phyloP scores from a whole-genome alignment of 2,888 invertebrate species.

The Thalpophila matura region DNA sequence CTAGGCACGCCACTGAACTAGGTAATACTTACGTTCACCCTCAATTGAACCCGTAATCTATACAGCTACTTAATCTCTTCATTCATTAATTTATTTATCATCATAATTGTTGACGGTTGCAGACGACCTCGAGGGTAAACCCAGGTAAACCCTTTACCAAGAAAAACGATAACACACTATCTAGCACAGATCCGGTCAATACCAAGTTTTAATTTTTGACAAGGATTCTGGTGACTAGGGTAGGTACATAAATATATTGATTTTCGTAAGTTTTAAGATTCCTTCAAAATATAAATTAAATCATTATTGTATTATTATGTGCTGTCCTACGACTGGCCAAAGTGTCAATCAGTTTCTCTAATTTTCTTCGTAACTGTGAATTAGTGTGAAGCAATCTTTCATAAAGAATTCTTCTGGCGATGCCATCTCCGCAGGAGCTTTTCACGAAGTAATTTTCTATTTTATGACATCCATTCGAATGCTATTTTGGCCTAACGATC shows the following conservation, averaged over 20 bases:
- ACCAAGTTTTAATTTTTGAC: constrained; percentile 18
- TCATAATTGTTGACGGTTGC: constrained; percentile 5
- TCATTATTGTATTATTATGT: neutral
- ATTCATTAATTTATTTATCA: constrained; percentile 28
- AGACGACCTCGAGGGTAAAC: constrained; percentile 52
- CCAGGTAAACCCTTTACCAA: constrained; percentile 48
- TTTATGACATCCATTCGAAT: constrained; percentile 12
- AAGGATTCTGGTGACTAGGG: constrained; percentile 32
- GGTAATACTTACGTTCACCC: neutral
- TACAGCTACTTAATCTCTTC: constrained; percentile 13
- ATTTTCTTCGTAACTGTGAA: constrained; percentile 3
- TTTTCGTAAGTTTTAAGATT: neutral
- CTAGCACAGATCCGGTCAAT: constrained; percentile 38
- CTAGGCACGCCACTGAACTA: too few species aligned
- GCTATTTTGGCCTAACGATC: constrained; percentile 14
- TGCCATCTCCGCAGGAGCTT: neutral
- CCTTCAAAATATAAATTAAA: neutral
- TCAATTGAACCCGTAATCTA: constrained; percentile 4
- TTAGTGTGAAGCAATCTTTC: constrained; percentile 13
- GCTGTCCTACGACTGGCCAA: neutral
- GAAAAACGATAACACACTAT: constrained; percentile 57
- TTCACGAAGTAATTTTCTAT: constrained; percentile 23
- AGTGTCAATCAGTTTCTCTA: neutral
- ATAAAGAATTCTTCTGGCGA: constrained; percentile 5
- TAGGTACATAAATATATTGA: constrained; percentile 18